Evolutionary conservation across 2,888 invertebrate genomes (phyloP).

Genomic region (Drosophila leonis): DNA sequence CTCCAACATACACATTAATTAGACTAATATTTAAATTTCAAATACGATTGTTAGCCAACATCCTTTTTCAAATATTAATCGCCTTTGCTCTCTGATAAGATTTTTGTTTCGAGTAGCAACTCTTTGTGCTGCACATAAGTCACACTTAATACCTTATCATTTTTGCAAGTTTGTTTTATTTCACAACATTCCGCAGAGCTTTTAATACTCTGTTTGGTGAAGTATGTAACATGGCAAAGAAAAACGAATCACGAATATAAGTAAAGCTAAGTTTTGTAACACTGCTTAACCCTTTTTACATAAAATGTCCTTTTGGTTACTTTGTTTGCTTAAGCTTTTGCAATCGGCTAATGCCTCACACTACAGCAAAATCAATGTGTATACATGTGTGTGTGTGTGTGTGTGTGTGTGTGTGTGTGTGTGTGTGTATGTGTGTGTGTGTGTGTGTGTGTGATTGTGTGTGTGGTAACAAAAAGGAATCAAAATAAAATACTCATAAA

Average conservation of each 20-base stretch:
- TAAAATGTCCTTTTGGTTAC: conserved; percentile 12
- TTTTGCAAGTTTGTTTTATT: conserved; percentile 4
- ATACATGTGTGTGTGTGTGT: not conserved
- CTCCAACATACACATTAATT: not conserved
- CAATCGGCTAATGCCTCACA: conserved; percentile 25
- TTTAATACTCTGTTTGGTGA: not conserved
- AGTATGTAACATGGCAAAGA: not conserved
- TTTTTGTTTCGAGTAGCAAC: not conserved
- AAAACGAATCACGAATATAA: conserved; percentile 1
- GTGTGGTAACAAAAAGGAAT: conserved; percentile 46
- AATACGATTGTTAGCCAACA: not conserved
- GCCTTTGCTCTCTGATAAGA: not conserved
- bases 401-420: not conserved
- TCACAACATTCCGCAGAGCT: not conserved
- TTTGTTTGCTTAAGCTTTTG: conserved; percentile 11
- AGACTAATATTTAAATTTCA: not conserved
- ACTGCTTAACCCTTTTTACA: conserved; percentile 13
- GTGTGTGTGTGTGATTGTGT: not conserved
- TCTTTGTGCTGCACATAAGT: not conserved
- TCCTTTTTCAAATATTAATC: not conserved
- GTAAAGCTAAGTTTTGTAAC: conserved; percentile 10
- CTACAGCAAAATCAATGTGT: not conserved
- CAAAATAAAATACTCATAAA: conserved; percentile 72
- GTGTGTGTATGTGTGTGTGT: not conserved
- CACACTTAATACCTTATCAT: not conserved